Base-by-base conservation (phyloP, 2,797 vertebrate species). In the Clangula hyemalis region DNA sequence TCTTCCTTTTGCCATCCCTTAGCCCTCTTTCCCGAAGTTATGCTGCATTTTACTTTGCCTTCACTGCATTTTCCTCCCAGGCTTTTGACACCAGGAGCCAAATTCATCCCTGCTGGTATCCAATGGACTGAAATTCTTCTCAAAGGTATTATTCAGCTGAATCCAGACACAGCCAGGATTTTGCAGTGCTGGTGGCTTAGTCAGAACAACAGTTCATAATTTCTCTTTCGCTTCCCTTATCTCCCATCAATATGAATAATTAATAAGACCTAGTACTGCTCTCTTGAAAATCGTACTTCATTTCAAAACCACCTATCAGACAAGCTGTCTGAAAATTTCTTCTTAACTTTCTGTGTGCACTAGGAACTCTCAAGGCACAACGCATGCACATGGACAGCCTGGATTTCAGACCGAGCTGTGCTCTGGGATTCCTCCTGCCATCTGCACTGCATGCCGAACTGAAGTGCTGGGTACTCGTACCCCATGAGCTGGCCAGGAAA, bases 161-260 rank as follows among this genome's bases (percentile, higher is more conserved):
- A 93, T 88, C 87, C 86, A 94, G 80, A 68, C 25, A 21, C 74
- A 41, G 71, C 32, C 93, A 97, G 70, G 51, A 91, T 94, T 95
- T 95, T 94, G 85, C 85, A 94, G 74, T 92, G 74, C 92, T 57
- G 58, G 78, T 92, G 88, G 62, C 84, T 94, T 81, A 95, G 81
- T 91, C 94, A 94, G 93, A 96, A 88, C 75, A 91, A 68, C 57
- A 56, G 81, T 83, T 95, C 66, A 85, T 74, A 89, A 95, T 91
- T 88, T 94, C 57, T 71, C 69, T 69, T 93, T 83, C 43, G 32
- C 84, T 93, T 78, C 72, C 41, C 45, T 89, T 86, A 84, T 84
- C 78, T 91, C 49, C 65, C 1, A 4, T 91, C 90, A 86, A n/a
- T 72, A 91, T 93, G 86, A 95, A 95, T 94, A 93, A 94, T 81